phyloP scores from a whole-genome alignment of 2,888 invertebrate genomes.

The Ophraella communa region DNA sequence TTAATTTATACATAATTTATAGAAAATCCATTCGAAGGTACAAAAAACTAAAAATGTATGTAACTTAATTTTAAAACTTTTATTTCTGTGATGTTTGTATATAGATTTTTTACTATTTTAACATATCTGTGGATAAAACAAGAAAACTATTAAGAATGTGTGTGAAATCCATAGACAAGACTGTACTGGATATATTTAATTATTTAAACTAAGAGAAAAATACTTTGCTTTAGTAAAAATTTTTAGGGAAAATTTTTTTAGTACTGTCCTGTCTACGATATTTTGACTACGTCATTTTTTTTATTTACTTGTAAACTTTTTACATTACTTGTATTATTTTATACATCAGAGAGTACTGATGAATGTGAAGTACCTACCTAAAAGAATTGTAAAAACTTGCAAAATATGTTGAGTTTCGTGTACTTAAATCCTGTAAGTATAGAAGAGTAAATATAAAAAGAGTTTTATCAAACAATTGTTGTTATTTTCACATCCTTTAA shows the following conservation, averaged over 20 bases:
- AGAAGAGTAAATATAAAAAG: conserved; percentile 43
- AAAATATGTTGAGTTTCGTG: conserved; percentile 47
- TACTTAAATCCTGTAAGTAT: conserved; percentile 42
- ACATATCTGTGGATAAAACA: conserved; percentile 42
- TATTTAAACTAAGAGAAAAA: too few species aligned
- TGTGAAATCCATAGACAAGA: not conserved
- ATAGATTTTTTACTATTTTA: conserved; percentile 44
- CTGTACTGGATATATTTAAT: not conserved
- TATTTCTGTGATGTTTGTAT: conserved; percentile 49
- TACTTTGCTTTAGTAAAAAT: too few species aligned
- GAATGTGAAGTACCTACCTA: conserved; percentile 27
- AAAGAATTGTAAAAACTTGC: conserved; percentile 38
- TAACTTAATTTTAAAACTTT: conserved; percentile 19
- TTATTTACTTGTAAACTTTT: conserved; percentile 48
- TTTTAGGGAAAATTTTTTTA: not conserved
- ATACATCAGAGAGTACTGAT: conserved; percentile 14
- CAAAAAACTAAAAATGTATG: not conserved
- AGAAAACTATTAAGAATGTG: conserved; percentile 13
- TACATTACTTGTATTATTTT: conserved; percentile 32
- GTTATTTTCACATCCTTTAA: not conserved
- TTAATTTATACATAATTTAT: not conserved
- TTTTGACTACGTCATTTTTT: conserved; percentile 31
- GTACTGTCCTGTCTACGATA: not conserved
- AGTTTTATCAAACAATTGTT: conserved; percentile 39
- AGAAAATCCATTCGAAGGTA: conserved; percentile 3